A percentile compares a stretch with the other conserved stretches of the same genome.
These are phyloP conservation scores for Sciurus carolinensis DNA, from an alignment of 2,797 vertebrate species.

Conservation along the genomic window DNA sequence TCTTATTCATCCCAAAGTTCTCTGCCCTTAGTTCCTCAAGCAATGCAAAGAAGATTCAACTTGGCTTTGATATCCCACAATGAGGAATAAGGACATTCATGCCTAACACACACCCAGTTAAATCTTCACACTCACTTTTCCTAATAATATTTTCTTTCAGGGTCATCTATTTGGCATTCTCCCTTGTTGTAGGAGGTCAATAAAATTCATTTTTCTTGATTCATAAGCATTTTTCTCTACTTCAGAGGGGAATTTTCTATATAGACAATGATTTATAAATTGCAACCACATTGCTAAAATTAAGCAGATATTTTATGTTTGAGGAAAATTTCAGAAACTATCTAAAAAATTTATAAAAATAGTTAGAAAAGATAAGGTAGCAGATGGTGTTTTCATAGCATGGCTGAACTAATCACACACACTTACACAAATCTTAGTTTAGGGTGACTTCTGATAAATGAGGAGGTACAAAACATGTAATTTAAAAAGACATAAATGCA, in stretches of 20 bases:
- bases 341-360: neutral
- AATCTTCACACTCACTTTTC: neutral
- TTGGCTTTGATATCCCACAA: neutral
- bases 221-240: neutral
- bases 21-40: neutral
- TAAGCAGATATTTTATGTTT: neutral
- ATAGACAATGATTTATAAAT: neutral
- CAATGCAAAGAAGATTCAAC: neutral
- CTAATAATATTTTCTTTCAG: neutral
- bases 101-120: neutral
- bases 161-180: neutral
- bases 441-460: neutral
- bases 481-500: neutral
- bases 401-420: neutral
- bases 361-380: neutral
- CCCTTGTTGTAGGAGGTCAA: neutral
- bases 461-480: neutral
- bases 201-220: neutral
- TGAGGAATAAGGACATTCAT: neutral
- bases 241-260: neutral
- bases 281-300: neutral
- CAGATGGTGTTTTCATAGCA: neutral
- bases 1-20: neutral
- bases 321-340: neutral
- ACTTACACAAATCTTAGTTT: neutral